Base-by-base conservation (phyloP, 2,797 vertebrate genomes). In the Loris lydekkerianus region DNA sequence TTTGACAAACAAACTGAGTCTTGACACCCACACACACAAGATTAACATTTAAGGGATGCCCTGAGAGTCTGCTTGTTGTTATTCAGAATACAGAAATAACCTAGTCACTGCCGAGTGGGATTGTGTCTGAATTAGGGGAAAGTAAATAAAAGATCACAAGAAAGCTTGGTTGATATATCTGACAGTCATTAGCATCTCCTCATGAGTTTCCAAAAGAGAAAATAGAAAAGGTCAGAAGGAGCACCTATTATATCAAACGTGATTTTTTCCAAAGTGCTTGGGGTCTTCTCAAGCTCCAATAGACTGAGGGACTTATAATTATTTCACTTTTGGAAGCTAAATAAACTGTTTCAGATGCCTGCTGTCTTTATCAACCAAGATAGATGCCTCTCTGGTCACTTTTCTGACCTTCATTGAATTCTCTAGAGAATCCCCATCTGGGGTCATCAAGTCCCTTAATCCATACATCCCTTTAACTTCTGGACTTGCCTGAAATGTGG, bases 111-210 rank as follows among this genome's bases (percentile, higher is more conserved):
- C 8, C 63, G 82, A 83, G 65, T 88, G 60, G 31, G 73, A 81
- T 93, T 93, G 58, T 70, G 31, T 87, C 89, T 96, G 78, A 90
- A 86, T 94, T 93, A 82, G 77, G 3, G 56, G 15, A 88, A 84
- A 73, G 46, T 95, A 96, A 94, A 93, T 90, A 92, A 88, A 93
- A 84, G 84, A 94, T 89, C 34, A 81, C 15, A 67, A 89, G 75
- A 83, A 97, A 76, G 18, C 1, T 75, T 67, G 7, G 17, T 29
- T 92, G 67, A 58, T 91, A 89, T 93, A 86, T 89, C 43, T 56
- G 86, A 81, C 63, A 78, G 63, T 86, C 43, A 83, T 58, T 81
- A 86, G 86, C 34, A 86, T 89, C 43, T 96, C 43, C 37, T 83
- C 25, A 65, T 65, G 61, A n/a, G 7, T 84, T 95, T 84, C 65